Evolutionary conservation across 2,113 vertebrate genomes (phyloP), one percentile per base, ranked within the genome.

Genomic region (Hipposideros armiger): DNA sequence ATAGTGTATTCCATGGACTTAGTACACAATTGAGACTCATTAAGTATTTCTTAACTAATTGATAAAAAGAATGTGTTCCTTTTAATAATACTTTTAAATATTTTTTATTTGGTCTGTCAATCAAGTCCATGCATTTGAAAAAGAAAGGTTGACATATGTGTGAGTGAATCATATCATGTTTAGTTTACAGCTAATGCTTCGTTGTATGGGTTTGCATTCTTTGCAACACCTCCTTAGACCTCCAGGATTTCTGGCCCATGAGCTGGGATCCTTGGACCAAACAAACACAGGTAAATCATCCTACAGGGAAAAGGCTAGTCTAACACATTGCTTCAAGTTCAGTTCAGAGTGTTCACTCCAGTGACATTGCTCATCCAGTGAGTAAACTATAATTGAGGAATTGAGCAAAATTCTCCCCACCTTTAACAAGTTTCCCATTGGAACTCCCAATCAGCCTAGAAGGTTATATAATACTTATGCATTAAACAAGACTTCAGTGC

Each of bases 1-100:
- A n/a, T 84, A 70, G n/a, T 76, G 69, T 70, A 20, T 58, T 81
- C 30, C 47, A 45, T 47, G 52, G 50, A 72, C 11, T 95, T 85
- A 70, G 74, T 60, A 50, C 42, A 54, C 17, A 76, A 45, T 64
- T 42, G 28, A 78, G 90, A 50, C n/a, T 76, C 30, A 83, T 74
- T 77, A 86, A 72, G 66, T 94, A 95, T 82, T 92, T 95, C 69
- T 91, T 9, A 70, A 69, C 28, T 92, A 87, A 80, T n/a, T 64
- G 9, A 84, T 82, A 36, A 73, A 87, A 96, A 78, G 47, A 95
- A 91, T 81, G 47, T 78, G 4, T 50, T 82, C 30, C 32, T 54
- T 54, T 54, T 54, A 54, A 19, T 56, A 72, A 69, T 30, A 36
- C n/a, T 67, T 93, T 87, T 47, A 76, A 94, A 50, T 45, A n/a